Evolutionary conservation across 1,140 invertebrate species (phyloP), one percentile per base, ranked within the genome.

Genomic region (Cephus cinctus): DNA sequence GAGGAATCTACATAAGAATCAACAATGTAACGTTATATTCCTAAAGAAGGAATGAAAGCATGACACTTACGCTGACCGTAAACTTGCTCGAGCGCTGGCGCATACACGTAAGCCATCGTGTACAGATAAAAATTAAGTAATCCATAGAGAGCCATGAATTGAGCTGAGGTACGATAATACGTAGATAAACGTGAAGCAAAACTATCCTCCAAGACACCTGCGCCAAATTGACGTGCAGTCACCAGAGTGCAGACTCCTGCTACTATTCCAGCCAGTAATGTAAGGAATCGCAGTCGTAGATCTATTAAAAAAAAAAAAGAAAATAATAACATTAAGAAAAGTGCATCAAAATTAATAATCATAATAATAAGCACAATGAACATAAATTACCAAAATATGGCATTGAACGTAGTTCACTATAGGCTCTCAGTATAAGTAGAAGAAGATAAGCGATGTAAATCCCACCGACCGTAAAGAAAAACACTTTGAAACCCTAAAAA

Each of bases 61-160:
- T 15, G 19, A 44, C 40, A 56, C 65, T 69, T 49, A 66, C 69
- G 79, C 78, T 86, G 81, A 86, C 92, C 90, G 74, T 92, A 90
- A 27, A 87, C 78, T 57, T 88, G 86, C 59, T 86, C 87, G 43
- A 82, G 81, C 8, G 86, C 85, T 0, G 94, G 94, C 0, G 94
- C 92, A 71, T 97, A 98, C 4, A 97, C 90, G 73, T 94, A 97
- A 2, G 92, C 91, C 86, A 97, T 91, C 1, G 89, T 89, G 69
- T 92, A 96, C 30, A 97, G 70, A 69, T 96, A 96, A 70, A 96
- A 93, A 78, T 98, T 98, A 2, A 96, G 78, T 19, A 97, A 80
- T n/a, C 93, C 92, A 72, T 97, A 98, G 56, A 96, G 88, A 3
- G 92, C 87, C 86, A 97, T 94, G 76, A 96, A 97, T 61, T 96